These are phyloP conservation scores for Formicarius rufipectus DNA, from an alignment of 2,113 vertebrate genomes.

Conservation along the genomic window DNA sequence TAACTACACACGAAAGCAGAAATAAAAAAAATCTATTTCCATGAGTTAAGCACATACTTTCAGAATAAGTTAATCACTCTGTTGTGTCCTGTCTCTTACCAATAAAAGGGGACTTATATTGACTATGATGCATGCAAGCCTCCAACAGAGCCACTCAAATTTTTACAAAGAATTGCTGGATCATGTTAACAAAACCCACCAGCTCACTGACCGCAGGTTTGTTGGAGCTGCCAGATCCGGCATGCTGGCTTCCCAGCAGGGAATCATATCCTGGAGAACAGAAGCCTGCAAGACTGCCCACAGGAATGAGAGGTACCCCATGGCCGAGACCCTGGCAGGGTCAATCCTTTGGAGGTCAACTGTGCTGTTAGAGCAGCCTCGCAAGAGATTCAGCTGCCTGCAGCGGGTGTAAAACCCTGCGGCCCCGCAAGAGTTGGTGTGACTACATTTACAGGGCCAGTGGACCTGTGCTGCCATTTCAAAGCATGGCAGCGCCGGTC, in stretches of 20 bases:
- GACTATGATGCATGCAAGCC: not conserved
- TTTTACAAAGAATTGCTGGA: not conserved
- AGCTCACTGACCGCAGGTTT: not conserved
- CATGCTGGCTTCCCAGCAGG: not conserved
- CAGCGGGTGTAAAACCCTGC: not conserved
- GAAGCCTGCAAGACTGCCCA: not conserved
- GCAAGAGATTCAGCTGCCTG: rapidly evolving
- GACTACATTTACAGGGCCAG: rapidly evolving
- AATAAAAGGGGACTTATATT: slow-evolving; percentile 1
- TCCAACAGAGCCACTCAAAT: not conserved
- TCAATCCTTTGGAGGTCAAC: not conserved
- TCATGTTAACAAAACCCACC: not conserved
- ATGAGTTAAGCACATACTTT: slow-evolving; percentile 33
- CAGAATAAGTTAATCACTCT: slow-evolving; percentile 23
- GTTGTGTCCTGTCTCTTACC: slow-evolving; percentile 32
- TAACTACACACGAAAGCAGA: not conserved
- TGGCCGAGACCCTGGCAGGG: rapidly evolving
- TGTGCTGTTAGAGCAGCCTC: not conserved
- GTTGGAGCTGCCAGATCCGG: not conserved
- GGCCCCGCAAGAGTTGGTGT: not conserved
- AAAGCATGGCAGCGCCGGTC: rapidly evolving
- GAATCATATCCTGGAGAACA: not conserved
- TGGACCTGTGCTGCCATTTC: rapidly evolving
- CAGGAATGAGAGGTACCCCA: not conserved
- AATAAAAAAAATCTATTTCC: not conserved